These are phyloP conservation scores for Achroia grisella DNA, from an alignment of 1,140 invertebrate species.

Conservation along the genomic window DNA sequence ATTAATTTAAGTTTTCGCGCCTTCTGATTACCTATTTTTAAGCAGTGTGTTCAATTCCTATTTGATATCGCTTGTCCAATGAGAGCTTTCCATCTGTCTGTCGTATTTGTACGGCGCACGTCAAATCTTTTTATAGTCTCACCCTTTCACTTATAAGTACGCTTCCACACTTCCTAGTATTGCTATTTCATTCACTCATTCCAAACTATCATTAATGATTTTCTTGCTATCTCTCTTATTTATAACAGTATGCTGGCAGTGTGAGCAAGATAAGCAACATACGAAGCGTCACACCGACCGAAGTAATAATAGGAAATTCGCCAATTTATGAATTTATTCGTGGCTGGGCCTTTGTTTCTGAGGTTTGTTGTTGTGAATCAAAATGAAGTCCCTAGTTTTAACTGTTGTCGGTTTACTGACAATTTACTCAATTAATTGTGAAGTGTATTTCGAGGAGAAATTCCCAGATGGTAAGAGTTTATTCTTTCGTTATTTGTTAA, in stretches of 20 bases:
- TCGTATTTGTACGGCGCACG: slow-evolving; percentile 53
- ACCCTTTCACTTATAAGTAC: slow-evolving; percentile 26
- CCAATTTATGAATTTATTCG: slow-evolving; percentile 64
- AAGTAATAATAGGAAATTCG: slow-evolving; percentile 56
- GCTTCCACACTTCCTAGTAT: slow-evolving; percentile 16
- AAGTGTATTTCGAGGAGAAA: slow-evolving; percentile 82
- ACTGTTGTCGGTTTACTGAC: slow-evolving; percentile 71
- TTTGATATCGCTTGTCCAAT: slow-evolving; percentile 68
- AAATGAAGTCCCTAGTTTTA: slow-evolving; percentile 71
- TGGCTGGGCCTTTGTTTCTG: slow-evolving; percentile 51
- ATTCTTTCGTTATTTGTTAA: slow-evolving; percentile 5
- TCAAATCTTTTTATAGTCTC: slow-evolving; percentile 16
- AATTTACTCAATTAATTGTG: slow-evolving; percentile 69
- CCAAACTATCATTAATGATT: slow-evolving; percentile 11
- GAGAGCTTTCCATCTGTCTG: slow-evolving; percentile 75
- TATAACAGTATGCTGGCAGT: background rate
- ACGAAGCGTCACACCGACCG: slow-evolving; percentile 32
- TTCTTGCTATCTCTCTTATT: slow-evolving; percentile 27
- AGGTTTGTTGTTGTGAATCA: slow-evolving; percentile 54
- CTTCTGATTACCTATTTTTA: slow-evolving; percentile 16
- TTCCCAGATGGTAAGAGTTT: slow-evolving; percentile 81
- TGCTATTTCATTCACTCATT: slow-evolving; percentile 21
- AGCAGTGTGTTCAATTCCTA: slow-evolving; percentile 59
- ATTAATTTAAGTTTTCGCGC: slow-evolving; percentile 39
- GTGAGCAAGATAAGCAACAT: slow-evolving; percentile 23